A percentile compares a stretch with the other conserved stretches of the same genome.
phyloP scores from a whole-genome alignment of 2,113 vertebrate species.

The Helogale parvula region DNA sequence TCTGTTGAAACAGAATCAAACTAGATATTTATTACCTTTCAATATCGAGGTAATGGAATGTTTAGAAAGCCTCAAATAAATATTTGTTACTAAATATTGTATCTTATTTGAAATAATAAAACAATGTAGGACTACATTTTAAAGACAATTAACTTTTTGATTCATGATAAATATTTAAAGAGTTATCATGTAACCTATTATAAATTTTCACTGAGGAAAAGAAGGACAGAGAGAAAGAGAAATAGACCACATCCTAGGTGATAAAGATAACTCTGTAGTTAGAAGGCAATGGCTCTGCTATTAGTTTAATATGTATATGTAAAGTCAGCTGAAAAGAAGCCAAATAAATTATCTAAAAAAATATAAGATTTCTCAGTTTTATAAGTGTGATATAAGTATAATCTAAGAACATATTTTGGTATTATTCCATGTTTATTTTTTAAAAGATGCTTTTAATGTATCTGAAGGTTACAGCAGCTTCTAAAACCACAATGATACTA shows the following conservation, averaged over 20 bases:
- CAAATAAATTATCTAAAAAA: neutral
- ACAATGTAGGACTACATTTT: neutral
- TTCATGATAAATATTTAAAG: neutral
- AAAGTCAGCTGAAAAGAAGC: neutral
- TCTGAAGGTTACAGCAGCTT: neutral
- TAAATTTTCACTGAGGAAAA: neutral
- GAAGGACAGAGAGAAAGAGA: neutral
- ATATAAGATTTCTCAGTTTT: neutral
- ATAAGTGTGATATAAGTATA: neutral
- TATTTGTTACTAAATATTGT: neutral
- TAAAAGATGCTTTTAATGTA: neutral
- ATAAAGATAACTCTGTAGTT: neutral
- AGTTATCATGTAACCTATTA: neutral
- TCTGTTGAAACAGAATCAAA: neutral
- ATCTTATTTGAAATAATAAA: conserved; percentile 15
- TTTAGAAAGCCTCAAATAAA: neutral
- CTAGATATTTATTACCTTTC: neutral
- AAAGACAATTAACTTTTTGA: neutral
- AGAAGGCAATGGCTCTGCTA: neutral
- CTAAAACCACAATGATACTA: neutral
- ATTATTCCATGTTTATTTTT: neutral
- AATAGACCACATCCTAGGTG: neutral
- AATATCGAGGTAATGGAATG: neutral
- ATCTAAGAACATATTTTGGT: neutral
- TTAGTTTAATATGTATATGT: neutral